Conservation (phyloP, 2,113 vertebrate species). For the Esox niger region DNA sequence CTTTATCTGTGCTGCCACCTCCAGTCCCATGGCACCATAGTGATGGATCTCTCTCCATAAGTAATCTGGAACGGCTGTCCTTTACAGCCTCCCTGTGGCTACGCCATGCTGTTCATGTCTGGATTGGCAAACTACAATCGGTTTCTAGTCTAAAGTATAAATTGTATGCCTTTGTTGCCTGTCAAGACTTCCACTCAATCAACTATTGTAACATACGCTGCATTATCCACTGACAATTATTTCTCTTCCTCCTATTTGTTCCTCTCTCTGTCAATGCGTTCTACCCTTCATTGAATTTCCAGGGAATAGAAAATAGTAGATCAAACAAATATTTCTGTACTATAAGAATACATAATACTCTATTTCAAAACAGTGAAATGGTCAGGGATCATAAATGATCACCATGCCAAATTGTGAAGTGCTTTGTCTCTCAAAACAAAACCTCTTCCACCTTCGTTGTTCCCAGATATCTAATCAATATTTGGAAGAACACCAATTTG, state of each 20-base stretch:
- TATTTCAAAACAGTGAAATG: neutral
- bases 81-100: no score
- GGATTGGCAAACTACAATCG: neutral
- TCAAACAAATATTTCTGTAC: neutral
- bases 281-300: neutral
- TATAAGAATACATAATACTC: neutral
- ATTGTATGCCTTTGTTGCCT: no score
- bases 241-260: neutral
- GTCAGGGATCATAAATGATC: slow-evolving; percentile 5
- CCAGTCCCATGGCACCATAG: no score
- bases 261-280: neutral
- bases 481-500: slow-evolving; percentile 23
- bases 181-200: neutral
- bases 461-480: slow-evolving; percentile 27
- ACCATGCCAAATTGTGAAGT: slow-evolving; percentile 1
- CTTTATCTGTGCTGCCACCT: no score
- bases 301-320: neutral
- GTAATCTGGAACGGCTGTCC: no score
- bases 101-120: neutral
- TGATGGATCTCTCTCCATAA: no score
- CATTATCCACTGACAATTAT: neutral
- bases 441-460: slow-evolving; percentile 16
- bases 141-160: no score
- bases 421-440: slow-evolving; percentile 8
- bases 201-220: neutral